These are phyloP conservation scores for Erethizon dorsatum DNA, from an alignment of 2,797 vertebrate genomes.

Conservation along the genomic window DNA sequence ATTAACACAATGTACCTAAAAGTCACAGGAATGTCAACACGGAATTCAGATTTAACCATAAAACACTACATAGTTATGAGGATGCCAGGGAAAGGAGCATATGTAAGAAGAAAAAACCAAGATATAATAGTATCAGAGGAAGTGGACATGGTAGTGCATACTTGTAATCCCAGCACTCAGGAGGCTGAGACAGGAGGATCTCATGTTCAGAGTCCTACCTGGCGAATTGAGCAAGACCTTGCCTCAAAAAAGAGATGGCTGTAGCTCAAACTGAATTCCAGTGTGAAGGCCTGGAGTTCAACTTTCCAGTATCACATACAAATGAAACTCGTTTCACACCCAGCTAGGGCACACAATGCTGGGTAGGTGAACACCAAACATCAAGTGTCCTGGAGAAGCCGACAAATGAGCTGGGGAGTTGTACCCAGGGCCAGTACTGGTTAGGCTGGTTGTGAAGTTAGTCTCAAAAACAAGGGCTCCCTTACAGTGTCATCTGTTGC, in stretches of 20 bases:
- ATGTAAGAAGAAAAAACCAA: conserved; percentile 10
- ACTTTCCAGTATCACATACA: background rate
- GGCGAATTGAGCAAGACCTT: background rate
- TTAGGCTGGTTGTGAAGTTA: background rate
- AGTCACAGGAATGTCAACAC: background rate
- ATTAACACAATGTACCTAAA: background rate
- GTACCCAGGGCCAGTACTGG: background rate
- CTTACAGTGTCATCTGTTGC: background rate
- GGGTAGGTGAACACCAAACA: background rate
- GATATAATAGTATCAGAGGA: background rate
- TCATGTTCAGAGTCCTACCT: background rate
- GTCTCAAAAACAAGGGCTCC: background rate
- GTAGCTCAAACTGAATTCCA: background rate
- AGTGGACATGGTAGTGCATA: background rate
- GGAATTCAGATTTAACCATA: background rate
- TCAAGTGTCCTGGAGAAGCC: background rate
- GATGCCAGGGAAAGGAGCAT: background rate
- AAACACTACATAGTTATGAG: background rate
- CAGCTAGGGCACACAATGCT: background rate
- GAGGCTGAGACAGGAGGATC: background rate
- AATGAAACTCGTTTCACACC: background rate
- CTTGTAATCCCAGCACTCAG: no score
- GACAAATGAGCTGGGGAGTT: background rate
- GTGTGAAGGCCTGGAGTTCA: background rate
- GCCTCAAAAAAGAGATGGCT: background rate